phyloP scores from a whole-genome alignment of 2,797 vertebrate species.

The Iguana delicatissima region DNA sequence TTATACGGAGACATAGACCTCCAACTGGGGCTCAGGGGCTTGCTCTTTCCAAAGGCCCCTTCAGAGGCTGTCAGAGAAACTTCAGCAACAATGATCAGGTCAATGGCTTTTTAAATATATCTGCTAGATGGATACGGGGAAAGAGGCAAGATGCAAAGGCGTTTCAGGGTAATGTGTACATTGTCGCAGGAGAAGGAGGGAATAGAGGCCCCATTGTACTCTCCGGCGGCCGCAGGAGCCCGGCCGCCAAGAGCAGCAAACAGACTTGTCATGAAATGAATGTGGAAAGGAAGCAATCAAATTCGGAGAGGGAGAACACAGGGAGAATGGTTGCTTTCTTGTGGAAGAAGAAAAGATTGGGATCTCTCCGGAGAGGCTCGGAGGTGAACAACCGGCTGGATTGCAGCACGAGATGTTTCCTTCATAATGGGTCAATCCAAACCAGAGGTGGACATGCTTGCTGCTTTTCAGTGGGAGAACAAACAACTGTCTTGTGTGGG shows the following conservation, averaged over 20 bases:
- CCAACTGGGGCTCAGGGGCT: constrained; percentile 29
- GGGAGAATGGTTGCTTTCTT: constrained; percentile 23
- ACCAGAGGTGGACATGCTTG: too few relatives aligned
- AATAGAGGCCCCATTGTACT: constrained; percentile 65
- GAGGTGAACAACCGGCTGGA: neutral
- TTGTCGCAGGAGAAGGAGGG: constrained; percentile 10
- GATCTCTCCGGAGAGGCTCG: neutral
- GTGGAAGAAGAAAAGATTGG: constrained; percentile 24
- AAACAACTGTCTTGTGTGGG: neutral
- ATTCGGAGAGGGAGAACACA: constrained; percentile 14
- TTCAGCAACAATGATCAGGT: constrained; percentile 57
- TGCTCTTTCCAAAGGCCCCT: constrained; percentile 41
- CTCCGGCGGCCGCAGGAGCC: neutral
- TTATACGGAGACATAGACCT: neutral
- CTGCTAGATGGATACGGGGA: neutral
- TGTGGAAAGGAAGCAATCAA: constrained; percentile 68
- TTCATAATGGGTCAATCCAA: too few relatives aligned
- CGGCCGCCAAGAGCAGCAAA: constrained; percentile 69
- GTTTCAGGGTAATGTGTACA: constrained; percentile 50
- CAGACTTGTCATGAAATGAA: constrained; percentile 68
- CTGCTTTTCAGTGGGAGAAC: neutral
- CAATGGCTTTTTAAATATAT: neutral
- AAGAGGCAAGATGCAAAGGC: constrained; percentile 41
- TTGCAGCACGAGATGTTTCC: neutral
- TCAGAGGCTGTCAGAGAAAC: constrained; percentile 62